phyloP scores from a whole-genome alignment of 2,113 vertebrate species.

The Martes martes region DNA sequence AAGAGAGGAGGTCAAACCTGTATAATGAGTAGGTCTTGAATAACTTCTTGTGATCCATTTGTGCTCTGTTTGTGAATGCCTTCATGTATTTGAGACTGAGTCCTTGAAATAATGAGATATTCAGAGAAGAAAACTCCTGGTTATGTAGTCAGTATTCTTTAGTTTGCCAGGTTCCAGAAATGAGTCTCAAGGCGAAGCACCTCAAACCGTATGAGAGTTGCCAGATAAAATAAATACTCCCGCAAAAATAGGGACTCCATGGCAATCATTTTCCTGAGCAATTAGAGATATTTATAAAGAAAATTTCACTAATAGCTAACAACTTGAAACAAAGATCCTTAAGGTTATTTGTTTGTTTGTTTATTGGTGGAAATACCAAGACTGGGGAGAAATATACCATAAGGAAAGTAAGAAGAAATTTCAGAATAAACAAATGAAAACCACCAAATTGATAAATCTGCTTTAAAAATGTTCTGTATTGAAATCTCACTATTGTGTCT shows the following conservation, averaged over 20 bases:
- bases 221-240: background rate
- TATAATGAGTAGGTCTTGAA: background rate
- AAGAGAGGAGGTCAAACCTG: background rate
- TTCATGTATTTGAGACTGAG: background rate
- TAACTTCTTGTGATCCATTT: background rate
- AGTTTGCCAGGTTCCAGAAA: background rate
- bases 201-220: background rate
- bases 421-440: slow-evolving; percentile 4
- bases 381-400: background rate
- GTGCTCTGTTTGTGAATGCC: background rate
- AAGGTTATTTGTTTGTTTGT: background rate
- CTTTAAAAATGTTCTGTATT: background rate
- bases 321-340: background rate
- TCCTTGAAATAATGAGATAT: background rate
- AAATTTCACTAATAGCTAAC: background rate
- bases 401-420: background rate
- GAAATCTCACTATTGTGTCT: background rate
- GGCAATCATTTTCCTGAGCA: background rate
- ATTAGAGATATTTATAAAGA: background rate
- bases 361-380: background rate
- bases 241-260: background rate
- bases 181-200: background rate
- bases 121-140: background rate
- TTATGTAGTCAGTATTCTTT: background rate
- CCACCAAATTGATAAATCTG: background rate